These are phyloP conservation scores for Notolepis coatsorum DNA, from an alignment of 2,797 vertebrate genomes.

Conservation along the genomic window DNA sequence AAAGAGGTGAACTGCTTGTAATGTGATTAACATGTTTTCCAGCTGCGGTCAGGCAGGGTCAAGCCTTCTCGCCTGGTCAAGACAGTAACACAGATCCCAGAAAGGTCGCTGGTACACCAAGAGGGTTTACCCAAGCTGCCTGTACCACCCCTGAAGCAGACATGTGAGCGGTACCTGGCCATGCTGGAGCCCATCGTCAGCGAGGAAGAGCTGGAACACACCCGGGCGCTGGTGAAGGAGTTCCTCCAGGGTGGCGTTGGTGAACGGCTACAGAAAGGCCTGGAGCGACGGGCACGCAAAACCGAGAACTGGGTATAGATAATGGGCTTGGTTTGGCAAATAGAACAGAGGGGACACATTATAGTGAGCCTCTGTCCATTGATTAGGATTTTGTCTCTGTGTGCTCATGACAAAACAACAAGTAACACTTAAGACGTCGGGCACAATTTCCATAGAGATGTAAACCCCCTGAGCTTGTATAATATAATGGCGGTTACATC, in stretches of 20 bases:
- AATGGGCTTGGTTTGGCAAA: too few relatives aligned
- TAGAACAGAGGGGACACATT: too few relatives aligned
- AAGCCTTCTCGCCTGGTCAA: conserved; percentile 83
- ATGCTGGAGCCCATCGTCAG: conserved; percentile 90
- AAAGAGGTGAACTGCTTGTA: background rate
- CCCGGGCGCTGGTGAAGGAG: conserved; percentile 85
- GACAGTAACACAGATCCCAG: conserved; percentile 74
- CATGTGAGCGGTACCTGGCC: conserved; percentile 88
- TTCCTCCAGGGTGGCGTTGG: conserved; percentile 91
- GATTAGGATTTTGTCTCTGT: background rate
- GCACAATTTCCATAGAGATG: background rate
- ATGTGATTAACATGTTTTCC: conserved; percentile 15
- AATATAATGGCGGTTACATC: background rate
- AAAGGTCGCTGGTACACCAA: conserved; percentile 87
- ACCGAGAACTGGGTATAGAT: conserved; percentile 93
- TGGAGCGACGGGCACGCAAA: conserved; percentile 91
- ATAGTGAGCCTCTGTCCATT: conserved; percentile 3
- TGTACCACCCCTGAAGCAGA: conserved; percentile 90
- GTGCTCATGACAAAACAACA: background rate
- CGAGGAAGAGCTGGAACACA: conserved; percentile 90
- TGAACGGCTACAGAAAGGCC: conserved; percentile 91
- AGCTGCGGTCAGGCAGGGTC: conserved; percentile 72
- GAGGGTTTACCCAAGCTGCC: conserved; percentile 89
- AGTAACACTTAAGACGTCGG: background rate
- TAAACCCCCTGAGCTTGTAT: background rate